A percentile compares a stretch with the other conserved stretches of the same genome.
Conservation (phyloP, 2,888 invertebrate genomes). For the Dilophus febrilis region DNA sequence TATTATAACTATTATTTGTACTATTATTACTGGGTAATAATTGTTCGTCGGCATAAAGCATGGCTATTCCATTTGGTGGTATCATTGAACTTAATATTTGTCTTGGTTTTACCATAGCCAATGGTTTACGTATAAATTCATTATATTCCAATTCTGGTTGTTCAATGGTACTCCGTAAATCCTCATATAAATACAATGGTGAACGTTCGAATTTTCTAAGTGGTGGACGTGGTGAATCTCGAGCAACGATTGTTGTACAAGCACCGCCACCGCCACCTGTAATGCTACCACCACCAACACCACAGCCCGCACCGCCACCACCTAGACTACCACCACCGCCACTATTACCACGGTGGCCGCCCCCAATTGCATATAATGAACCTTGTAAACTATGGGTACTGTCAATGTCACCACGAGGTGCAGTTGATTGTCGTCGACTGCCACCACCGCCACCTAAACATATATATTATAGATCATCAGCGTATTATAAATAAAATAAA, state of each 20-base stretch:
- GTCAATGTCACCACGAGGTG: constrained; percentile 39
- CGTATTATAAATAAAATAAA: background rate
- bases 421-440: constrained; percentile 48
- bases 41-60: background rate
- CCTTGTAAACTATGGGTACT: constrained; percentile 39
- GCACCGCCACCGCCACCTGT: constrained; percentile 15
- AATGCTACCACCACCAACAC: constrained; percentile 10
- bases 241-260: constrained; percentile 15
- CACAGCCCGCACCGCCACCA: too few species aligned
- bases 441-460: constrained; percentile 24
- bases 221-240: constrained; percentile 26
- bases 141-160: constrained; percentile 26
- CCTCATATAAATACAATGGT: constrained; percentile 34
- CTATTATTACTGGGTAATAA: background rate
- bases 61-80: constrained; percentile 14
- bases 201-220: constrained; percentile 31
- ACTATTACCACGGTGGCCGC: too few species aligned
- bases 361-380: constrained; percentile 14
- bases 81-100: constrained; percentile 35
- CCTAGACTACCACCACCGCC: too few species aligned
- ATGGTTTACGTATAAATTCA: constrained; percentile 18
- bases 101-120: constrained; percentile 29
- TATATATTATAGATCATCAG: too few species aligned
- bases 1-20: too few species aligned
- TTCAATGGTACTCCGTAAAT: constrained; percentile 27